Percentiles rank a stretch among this genome's conserved stretches.
Evolutionary conservation across 1,140 invertebrate genomes (phyloP).

Genomic region (Apis laboriosa): DNA sequence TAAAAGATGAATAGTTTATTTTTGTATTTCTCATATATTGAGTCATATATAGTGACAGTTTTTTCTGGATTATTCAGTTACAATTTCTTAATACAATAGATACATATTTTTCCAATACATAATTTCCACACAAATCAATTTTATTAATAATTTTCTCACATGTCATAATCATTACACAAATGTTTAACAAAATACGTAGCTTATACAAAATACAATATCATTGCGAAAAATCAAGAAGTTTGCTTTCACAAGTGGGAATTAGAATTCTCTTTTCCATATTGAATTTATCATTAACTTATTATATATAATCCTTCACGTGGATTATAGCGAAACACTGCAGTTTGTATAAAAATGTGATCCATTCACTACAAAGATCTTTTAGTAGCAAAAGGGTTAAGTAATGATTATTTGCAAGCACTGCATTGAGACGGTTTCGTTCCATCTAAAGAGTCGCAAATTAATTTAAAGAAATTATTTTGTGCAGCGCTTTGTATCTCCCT

Average conservation of each 20-base stretch:
- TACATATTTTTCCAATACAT: too few species aligned
- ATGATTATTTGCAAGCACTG: constrained; percentile 33
- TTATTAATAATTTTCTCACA: not conserved
- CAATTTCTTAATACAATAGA: not conserved
- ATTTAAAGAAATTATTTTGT: constrained; percentile 56
- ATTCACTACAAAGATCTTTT: constrained; percentile 23
- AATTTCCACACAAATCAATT: too few species aligned
- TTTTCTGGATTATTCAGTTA: not conserved
- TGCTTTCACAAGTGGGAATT: not conserved
- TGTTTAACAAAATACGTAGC: not conserved
- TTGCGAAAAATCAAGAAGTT: not conserved
- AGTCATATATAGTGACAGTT: not conserved
- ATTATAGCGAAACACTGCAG: not conserved
- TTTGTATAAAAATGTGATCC: constrained; percentile 28
- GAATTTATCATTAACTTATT: not conserved
- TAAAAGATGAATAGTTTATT: not conserved
- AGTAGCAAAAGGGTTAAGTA: constrained; percentile 9
- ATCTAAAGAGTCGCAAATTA: constrained; percentile 64
- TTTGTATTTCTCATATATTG: not conserved
- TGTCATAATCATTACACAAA: not conserved
- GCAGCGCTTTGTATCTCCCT: constrained; percentile 60
- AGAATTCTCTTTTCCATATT: too few species aligned
- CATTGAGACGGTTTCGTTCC: constrained; percentile 60
- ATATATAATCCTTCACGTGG: not conserved
- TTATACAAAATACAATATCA: not conserved